Base-by-base conservation (phyloP, 2,113 vertebrate genomes). In the Tylochromis polylepis region DNA sequence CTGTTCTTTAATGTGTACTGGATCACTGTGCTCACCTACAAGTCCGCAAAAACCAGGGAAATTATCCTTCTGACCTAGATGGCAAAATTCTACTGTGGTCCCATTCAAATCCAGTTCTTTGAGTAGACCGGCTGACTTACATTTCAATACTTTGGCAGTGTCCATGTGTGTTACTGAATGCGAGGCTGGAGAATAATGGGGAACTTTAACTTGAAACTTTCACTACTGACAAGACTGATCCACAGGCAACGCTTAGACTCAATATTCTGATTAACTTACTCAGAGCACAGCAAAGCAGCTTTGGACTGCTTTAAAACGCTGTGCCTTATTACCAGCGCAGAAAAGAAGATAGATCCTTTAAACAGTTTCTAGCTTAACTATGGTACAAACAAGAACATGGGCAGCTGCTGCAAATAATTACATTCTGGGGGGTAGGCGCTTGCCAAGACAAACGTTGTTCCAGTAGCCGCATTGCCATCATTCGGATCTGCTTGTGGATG, bases 391-490 rank as follows among this genome's bases (percentile, higher is more conserved):
- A 94, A 94, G 90, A 88, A 80, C 90, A 77, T n/a, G 84, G 91
- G 90, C 96, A 96, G 95, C 94, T 96, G 96, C 93, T 95, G 93
- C 88, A 92, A 95, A 95, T 95, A 94, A 96, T 95, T 91, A 92
- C 83, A 91, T 92, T 95, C 89, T 84, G 59, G 91, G 88, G 88
- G 89, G 72, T 72, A 86, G 85, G 34, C 6, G 58, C 81, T 85
- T 92, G 96, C 96, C 95, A 96, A 95, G 91, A 94, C 93, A 94
- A 97, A 96, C 92, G 92, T 96, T 96, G 92, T 95, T 95, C 90
- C 92, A 95, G 95, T 92, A 94, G 96, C 90, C 38, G 79, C 92
- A 90, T 88, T 89, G 91, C 89, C 91, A 84, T 95, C 91, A 81
- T 85, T 89, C 15, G 24, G 79, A 83, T 95, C 89, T 60, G 79